Percentiles rank a stretch among this genome's conserved stretches.
Conservation (phyloP, 2,797 vertebrate genomes). For the Oryzias sinensis region DNA sequence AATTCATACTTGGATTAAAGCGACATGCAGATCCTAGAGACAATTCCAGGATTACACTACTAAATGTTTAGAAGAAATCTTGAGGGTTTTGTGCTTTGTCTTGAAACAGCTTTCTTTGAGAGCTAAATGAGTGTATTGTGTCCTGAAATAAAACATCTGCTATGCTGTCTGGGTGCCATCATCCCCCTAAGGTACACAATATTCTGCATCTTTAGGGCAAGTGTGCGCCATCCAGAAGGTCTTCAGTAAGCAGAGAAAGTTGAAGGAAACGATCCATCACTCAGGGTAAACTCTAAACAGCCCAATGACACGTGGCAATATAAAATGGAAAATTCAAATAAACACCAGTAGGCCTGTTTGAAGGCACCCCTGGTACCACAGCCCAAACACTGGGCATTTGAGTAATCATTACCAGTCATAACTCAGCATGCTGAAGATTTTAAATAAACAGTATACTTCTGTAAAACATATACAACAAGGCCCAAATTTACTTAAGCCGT, state of each 20-base stretch:
- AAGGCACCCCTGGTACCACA: slow-evolving; percentile 79
- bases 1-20: too few species aligned
- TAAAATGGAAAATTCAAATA: slow-evolving; percentile 89
- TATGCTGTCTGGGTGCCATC: slow-evolving; percentile 22
- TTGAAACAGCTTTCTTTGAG: background rate
- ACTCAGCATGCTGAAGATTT: slow-evolving; percentile 77
- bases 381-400: slow-evolving; percentile 80
- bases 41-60: too few species aligned
- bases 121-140: slow-evolving; percentile 10
- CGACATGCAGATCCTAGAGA: too few species aligned
- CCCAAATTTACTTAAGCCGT: slow-evolving; percentile 81
- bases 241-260: slow-evolving; percentile 43
- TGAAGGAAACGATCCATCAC: slow-evolving; percentile 82
- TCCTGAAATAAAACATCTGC: slow-evolving; percentile 55
- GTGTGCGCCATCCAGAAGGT: slow-evolving; percentile 31
- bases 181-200: slow-evolving; percentile 19
- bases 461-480: slow-evolving; percentile 82
- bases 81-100: background rate
- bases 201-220: slow-evolving; percentile 38
- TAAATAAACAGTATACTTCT: slow-evolving; percentile 85
- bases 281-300: slow-evolving; percentile 80
- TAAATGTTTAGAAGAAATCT: too few species aligned
- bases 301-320: slow-evolving; percentile 81
- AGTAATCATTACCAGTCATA: slow-evolving; percentile 84
- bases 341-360: slow-evolving; percentile 80